Percentiles rank a stretch among this genome's conserved stretches.
These are phyloP conservation scores for Biston betularia DNA, from an alignment of 2,888 invertebrate species.

Conservation along the genomic window DNA sequence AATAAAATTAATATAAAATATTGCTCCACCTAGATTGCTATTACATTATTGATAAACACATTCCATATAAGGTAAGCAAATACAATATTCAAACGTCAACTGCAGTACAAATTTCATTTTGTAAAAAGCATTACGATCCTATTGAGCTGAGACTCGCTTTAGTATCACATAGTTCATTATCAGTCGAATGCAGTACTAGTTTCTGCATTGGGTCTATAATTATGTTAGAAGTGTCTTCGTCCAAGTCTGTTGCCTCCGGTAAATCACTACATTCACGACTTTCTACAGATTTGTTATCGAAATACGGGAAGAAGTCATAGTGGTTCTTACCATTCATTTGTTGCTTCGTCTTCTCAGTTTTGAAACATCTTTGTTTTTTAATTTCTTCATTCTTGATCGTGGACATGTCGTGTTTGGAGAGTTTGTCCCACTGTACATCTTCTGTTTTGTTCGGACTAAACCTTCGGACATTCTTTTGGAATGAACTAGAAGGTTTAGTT, in stretches of 20 bases:
- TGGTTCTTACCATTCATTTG: slow-evolving; percentile 72
- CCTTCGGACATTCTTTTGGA: slow-evolving; percentile 41
- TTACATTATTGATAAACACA: slow-evolving; percentile 46
- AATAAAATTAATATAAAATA: slow-evolving; percentile 50
- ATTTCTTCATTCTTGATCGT: slow-evolving; percentile 70
- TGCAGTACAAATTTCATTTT: slow-evolving; percentile 67
- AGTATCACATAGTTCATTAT: slow-evolving; percentile 85
- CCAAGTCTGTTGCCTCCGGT: slow-evolving; percentile 43
- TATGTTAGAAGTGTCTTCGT: slow-evolving; percentile 77
- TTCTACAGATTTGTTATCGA: slow-evolving; percentile 74
- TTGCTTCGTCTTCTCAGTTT: slow-evolving; percentile 65
- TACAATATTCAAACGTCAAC: slow-evolving; percentile 58
- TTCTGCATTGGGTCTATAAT: slow-evolving; percentile 85
- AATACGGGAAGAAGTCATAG: slow-evolving; percentile 80
- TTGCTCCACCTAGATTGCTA: slow-evolving; percentile 52
- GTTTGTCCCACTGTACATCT: slow-evolving; percentile 73
- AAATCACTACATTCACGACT: slow-evolving; percentile 46
- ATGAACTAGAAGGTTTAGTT: slow-evolving; percentile 78
- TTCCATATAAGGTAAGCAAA: slow-evolving; percentile 59
- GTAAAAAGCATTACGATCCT: slow-evolving; percentile 75
- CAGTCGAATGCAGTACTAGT: slow-evolving; percentile 83
- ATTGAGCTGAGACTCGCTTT: slow-evolving; percentile 82
- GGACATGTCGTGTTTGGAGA: slow-evolving; percentile 74
- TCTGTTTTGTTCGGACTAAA: slow-evolving; percentile 1
- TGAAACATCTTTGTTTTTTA: slow-evolving; percentile 63